Evolutionary conservation across 2,888 invertebrate genomes (phyloP).

Genomic region (Drosophila fulvimacula): DNA sequence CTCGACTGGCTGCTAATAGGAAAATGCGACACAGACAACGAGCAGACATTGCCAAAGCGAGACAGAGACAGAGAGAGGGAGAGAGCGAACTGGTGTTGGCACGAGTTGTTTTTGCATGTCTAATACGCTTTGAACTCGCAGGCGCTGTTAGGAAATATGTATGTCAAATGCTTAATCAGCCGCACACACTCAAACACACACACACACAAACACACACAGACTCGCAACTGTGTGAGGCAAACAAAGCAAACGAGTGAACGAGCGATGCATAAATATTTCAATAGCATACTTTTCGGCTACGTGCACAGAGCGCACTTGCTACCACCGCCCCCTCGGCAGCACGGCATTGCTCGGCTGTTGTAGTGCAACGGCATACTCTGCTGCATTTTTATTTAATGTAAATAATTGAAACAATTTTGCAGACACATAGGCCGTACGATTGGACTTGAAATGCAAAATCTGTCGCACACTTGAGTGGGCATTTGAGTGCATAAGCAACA

Average conservation of each 20-base stretch:
- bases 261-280: constrained; percentile 78
- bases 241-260: constrained; percentile 68
- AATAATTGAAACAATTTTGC: constrained; percentile 66
- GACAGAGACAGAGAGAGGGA: not conserved
- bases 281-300: constrained; percentile 76
- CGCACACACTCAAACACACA: constrained; percentile 48
- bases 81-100: constrained; percentile 55
- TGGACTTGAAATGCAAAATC: constrained; percentile 26
- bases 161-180: constrained; percentile 79
- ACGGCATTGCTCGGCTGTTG: not conserved
- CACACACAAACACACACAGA: constrained; percentile 24
- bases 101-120: constrained; percentile 76
- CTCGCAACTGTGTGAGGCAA: constrained; percentile 28
- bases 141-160: constrained; percentile 64
- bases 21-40: constrained; percentile 73
- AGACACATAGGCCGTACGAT: constrained; percentile 28
- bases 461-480: not conserved
- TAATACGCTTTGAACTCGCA: constrained; percentile 66
- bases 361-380: constrained; percentile 34
- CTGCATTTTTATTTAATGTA: constrained; percentile 72
- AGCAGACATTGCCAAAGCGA: constrained; percentile 10
- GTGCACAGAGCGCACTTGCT: constrained; percentile 47
- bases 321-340: not conserved
- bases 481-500: not conserved
- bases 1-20: constrained; percentile 75